Conservation (phyloP, 2,888 invertebrate species). For the Lissocephala sabroskyi region DNA sequence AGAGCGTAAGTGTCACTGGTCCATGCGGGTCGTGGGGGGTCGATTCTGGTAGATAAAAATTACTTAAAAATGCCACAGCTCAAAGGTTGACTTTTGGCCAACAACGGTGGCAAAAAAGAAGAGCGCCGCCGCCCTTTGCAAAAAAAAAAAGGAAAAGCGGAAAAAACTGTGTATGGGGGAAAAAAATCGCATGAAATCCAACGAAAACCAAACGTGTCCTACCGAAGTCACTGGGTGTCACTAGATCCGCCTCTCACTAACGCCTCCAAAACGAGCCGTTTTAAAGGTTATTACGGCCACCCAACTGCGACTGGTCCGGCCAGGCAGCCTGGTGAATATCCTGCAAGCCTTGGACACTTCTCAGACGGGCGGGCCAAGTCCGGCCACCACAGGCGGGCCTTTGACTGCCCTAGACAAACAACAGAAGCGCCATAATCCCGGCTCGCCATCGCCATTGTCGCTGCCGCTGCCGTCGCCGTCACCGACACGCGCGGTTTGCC, state of each 20-base stretch:
- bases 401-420: no score
- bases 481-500: conserved; percentile 53
- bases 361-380: neutral
- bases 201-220: conserved; percentile 51
- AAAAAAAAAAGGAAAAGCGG: conserved; percentile 21
- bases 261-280: no score
- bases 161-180: conserved; percentile 28
- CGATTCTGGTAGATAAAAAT: conserved; percentile 61
- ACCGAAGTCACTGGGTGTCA: no score
- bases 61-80: conserved; percentile 70
- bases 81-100: conserved; percentile 71
- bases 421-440: conserved; percentile 52
- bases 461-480: conserved; percentile 33
- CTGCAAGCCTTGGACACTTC: no score
- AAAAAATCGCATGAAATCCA: conserved; percentile 64
- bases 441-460: conserved; percentile 41
- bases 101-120: conserved; percentile 18
- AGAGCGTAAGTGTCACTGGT: no score
- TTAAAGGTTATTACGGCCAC: no score
- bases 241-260: no score
- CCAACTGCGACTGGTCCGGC: no score
- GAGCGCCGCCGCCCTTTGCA: no score
- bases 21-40: no score
- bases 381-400: conserved; percentile 20
- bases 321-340: no score